Conservation (phyloP, 2,113 vertebrate species). For the Desmodus rotundus region DNA sequence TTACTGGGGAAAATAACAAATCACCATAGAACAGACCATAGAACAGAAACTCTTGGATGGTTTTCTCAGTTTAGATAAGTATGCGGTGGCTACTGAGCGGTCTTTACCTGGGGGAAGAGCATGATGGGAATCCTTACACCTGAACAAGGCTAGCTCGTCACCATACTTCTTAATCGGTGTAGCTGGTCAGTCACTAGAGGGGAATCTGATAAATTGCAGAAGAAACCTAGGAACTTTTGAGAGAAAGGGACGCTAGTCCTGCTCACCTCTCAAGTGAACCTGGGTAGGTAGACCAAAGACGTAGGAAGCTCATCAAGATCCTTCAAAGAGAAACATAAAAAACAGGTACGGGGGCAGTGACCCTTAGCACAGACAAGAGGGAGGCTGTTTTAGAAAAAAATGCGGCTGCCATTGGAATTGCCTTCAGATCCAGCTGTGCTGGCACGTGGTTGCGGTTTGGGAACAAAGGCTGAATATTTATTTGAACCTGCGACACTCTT, state of each 20-base stretch:
- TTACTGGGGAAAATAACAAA: neutral
- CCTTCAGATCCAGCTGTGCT: neutral
- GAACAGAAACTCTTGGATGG: neutral
- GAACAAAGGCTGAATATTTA: neutral
- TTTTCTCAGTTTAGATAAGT: neutral
- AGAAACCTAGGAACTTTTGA: neutral
- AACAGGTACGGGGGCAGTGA: neutral
- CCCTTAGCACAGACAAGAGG: neutral
- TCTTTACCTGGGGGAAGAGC: neutral
- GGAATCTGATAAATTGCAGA: neutral
- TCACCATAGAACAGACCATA: neutral
- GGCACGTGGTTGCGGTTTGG: neutral
- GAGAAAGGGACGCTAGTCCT: neutral
- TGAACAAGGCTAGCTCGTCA: neutral
- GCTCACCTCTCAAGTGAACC: neutral
- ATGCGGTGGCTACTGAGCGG: neutral
- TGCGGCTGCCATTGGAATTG: neutral
- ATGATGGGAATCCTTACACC: neutral
- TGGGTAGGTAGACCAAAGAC: neutral
- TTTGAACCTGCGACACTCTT: neutral
- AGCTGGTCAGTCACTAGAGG: neutral
- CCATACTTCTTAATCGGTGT: neutral
- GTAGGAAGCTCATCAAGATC: neutral
- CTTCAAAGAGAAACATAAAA: neutral
- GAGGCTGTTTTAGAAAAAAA: neutral